These are phyloP conservation scores for Lichenostomus cassidix DNA, from an alignment of 2,113 vertebrate genomes.

Conservation along the genomic window DNA sequence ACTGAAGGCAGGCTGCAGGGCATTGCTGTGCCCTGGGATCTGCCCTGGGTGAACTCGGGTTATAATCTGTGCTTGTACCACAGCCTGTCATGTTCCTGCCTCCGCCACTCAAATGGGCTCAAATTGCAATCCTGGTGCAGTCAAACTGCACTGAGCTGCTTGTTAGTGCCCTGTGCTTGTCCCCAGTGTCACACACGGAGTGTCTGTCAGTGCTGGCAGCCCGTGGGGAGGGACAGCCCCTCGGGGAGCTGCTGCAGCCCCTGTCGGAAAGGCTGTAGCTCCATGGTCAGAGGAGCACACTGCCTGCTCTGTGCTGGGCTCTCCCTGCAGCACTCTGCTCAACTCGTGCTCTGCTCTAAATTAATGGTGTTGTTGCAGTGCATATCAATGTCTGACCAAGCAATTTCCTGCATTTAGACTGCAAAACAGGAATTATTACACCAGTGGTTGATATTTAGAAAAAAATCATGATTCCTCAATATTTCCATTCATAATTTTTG, in stretches of 20 bases:
- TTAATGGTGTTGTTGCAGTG: neutral
- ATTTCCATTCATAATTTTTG: neutral
- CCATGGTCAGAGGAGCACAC: fast-evolving
- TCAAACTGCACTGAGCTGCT: neutral
- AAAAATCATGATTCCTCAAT: neutral
- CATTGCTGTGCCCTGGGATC: too few relatives aligned
- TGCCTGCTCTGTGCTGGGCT: neutral
- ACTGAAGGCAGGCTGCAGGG: neutral
- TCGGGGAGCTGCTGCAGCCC: neutral
- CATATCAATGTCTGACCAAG: neutral
- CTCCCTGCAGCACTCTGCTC: neutral
- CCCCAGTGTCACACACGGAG: neutral
- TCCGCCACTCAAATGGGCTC: neutral
- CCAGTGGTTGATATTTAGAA: neutral
- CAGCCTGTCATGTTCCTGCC: neutral
- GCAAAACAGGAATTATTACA: neutral
- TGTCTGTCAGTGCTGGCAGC: neutral
- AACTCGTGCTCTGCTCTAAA: neutral
- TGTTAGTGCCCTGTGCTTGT: neutral
- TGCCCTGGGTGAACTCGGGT: neutral
- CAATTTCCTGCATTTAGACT: neutral
- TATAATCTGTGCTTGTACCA: neutral
- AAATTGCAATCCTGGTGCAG: fast-evolving
- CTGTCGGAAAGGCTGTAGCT: neutral
- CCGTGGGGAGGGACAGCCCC: neutral